These are phyloP conservation scores for Magallana angulata DNA, from an alignment of 1,140 invertebrate genomes.

Conservation along the genomic window DNA sequence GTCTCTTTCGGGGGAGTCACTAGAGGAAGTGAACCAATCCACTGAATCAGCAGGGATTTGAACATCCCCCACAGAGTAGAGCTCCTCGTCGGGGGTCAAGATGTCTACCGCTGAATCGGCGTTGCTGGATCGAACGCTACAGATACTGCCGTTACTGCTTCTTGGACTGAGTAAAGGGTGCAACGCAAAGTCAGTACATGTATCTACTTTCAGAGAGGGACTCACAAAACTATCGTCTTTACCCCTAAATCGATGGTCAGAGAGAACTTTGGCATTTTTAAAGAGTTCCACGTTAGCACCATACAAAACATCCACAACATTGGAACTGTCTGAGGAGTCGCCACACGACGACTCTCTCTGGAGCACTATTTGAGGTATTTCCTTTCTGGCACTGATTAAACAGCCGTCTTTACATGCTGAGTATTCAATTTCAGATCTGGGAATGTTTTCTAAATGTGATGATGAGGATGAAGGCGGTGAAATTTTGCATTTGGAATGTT, in stretches of 20 bases:
- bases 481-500: not conserved
- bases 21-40: slow-evolving; percentile 48
- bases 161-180: slow-evolving; percentile 59
- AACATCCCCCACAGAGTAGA: not conserved
- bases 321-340: not conserved
- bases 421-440: not conserved
- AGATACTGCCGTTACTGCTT: slow-evolving; percentile 62
- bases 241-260: not conserved
- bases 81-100: slow-evolving; percentile 64
- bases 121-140: slow-evolving; percentile 63
- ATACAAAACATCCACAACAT: not conserved
- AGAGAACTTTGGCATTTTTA: slow-evolving; percentile 39
- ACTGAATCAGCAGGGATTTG: slow-evolving; percentile 35
- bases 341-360: not conserved
- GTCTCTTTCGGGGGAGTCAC: not conserved
- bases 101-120: slow-evolving; percentile 63
- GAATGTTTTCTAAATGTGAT: not conserved
- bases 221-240: slow-evolving; percentile 21
- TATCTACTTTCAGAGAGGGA: slow-evolving; percentile 42
- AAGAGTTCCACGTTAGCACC: not conserved
- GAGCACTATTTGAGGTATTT: slow-evolving; percentile 24
- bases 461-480: not conserved
- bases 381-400: not conserved
- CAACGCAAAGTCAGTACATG: slow-evolving; percentile 4
- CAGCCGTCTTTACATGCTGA: not conserved